Conservation (phyloP, 2,888 invertebrate genomes). For the Morpho achilles region DNA sequence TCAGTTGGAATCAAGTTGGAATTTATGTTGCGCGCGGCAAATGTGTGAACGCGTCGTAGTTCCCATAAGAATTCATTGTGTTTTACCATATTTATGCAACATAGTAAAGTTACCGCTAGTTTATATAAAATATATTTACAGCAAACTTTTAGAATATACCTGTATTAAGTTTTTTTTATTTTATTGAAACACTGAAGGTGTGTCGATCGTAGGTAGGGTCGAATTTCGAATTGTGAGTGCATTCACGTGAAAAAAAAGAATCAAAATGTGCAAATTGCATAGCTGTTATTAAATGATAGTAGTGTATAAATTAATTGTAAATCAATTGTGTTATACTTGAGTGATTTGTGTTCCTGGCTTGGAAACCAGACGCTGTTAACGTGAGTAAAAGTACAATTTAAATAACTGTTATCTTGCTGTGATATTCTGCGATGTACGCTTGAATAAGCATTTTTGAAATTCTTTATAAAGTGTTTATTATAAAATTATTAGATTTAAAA, state of each 20-base stretch:
- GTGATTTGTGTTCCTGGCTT: constrained; percentile 53
- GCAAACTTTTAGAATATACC: neutral
- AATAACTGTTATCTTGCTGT: constrained; percentile 51
- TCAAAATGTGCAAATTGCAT: constrained; percentile 36
- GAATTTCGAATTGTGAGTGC: constrained; percentile 59
- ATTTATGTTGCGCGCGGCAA: constrained; percentile 37
- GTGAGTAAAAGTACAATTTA: constrained; percentile 63
- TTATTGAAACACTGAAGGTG: constrained; percentile 39
- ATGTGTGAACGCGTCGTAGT: constrained; percentile 31
- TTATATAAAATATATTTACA: constrained; percentile 16
- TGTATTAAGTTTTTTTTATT: constrained; percentile 21
- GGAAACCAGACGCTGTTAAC: constrained; percentile 45
- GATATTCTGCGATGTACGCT: constrained; percentile 33
- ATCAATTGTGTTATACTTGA: constrained; percentile 52
- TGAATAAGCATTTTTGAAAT: constrained; percentile 34
- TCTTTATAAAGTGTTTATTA: constrained; percentile 10
- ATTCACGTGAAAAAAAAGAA: constrained; percentile 52
- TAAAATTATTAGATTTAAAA: too few relatives aligned
- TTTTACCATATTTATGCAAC: constrained; percentile 39
- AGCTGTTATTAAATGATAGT: constrained; percentile 32
- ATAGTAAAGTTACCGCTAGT: constrained; percentile 29
- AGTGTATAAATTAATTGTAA: constrained; percentile 33
- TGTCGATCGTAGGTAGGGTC: constrained; percentile 48
- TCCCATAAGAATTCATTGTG: constrained; percentile 32
- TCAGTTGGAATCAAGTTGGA: constrained; percentile 19